These are phyloP conservation scores for Xylophagus ater DNA, from an alignment of 2,888 invertebrate species.

Conservation along the genomic window DNA sequence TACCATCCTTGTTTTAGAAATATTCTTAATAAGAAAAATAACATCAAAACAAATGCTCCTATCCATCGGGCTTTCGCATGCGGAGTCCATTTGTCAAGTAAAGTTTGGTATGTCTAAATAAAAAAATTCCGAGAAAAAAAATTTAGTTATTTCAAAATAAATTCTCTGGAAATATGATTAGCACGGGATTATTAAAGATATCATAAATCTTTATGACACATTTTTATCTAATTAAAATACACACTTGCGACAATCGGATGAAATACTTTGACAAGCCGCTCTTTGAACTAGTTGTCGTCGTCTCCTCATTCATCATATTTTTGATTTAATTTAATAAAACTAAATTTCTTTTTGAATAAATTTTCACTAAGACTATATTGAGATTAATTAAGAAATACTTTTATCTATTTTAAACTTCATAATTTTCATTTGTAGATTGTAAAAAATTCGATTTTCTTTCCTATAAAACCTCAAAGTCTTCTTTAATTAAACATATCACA, in stretches of 20 bases:
- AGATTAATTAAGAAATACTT: constrained; percentile 2
- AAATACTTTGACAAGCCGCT: constrained; percentile 34
- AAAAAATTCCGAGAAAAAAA: too few relatives aligned
- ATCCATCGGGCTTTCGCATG: constrained; percentile 71
- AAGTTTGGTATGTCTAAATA: constrained; percentile 56
- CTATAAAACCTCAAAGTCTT: background rate
- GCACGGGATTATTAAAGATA: too few relatives aligned
- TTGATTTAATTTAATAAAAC: background rate
- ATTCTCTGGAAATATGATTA: too few relatives aligned
- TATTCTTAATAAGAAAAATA: constrained; percentile 69
- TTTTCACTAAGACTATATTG: background rate
- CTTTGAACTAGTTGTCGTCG: constrained; percentile 28
- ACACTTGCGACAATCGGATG: constrained; percentile 37
- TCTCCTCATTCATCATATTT: constrained; percentile 38
- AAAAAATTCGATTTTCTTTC: constrained; percentile 7
- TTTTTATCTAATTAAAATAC: too few relatives aligned
- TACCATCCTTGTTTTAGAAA: constrained; percentile 96
- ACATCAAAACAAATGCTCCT: constrained; percentile 55
- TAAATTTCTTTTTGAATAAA: background rate
- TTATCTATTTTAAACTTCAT: background rate
- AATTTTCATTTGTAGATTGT: background rate
- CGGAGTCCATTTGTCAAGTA: constrained; percentile 79
- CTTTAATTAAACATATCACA: constrained; percentile 1
- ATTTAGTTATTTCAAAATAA: too few relatives aligned
- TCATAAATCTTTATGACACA: too few relatives aligned